These are phyloP conservation scores for Fragum whitleyi DNA, from an alignment of 2,888 invertebrate species.

Conservation along the genomic window DNA sequence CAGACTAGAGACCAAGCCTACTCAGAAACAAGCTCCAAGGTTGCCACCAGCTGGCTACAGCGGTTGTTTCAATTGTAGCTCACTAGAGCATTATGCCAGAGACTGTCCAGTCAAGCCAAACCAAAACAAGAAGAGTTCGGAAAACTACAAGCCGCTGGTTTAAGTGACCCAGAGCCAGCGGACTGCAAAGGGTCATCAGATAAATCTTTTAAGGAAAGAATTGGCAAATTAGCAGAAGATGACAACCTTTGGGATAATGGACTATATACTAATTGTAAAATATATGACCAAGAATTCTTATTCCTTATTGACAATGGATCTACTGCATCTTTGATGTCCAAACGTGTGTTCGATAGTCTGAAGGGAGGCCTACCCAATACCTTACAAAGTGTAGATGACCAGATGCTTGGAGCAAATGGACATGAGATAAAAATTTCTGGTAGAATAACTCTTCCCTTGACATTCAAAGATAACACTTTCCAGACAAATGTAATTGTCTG, in stretches of 20 bases:
- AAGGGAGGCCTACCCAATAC: background rate
- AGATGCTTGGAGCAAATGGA: conserved; percentile 32
- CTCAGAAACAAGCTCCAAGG: too few species aligned
- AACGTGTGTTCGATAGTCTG: background rate
- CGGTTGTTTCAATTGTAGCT: background rate
- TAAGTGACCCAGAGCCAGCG: too few species aligned
- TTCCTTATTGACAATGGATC: conserved; percentile 27
- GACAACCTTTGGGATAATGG: conserved; percentile 8
- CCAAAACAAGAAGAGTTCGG: conserved; percentile 20
- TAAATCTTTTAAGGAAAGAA: background rate
- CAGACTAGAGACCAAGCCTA: too few species aligned
- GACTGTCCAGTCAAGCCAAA: background rate
- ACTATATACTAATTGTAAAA: conserved; percentile 7
- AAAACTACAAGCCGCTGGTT: conserved; percentile 29
- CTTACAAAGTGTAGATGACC: background rate
- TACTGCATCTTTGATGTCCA: conserved; percentile 27
- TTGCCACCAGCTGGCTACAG: too few species aligned
- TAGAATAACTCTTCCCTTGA: background rate
- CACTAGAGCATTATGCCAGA: too few species aligned
- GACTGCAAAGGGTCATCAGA: background rate
- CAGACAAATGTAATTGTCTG: conserved; percentile 29
- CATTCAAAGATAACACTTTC: conserved; percentile 9
- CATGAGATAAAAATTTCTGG: conserved; percentile 14
- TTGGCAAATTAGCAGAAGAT: background rate
- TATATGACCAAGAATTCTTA: background rate